Conservation (phyloP, 2,888 invertebrate species). For the Apomyelois bistriatella region DNA sequence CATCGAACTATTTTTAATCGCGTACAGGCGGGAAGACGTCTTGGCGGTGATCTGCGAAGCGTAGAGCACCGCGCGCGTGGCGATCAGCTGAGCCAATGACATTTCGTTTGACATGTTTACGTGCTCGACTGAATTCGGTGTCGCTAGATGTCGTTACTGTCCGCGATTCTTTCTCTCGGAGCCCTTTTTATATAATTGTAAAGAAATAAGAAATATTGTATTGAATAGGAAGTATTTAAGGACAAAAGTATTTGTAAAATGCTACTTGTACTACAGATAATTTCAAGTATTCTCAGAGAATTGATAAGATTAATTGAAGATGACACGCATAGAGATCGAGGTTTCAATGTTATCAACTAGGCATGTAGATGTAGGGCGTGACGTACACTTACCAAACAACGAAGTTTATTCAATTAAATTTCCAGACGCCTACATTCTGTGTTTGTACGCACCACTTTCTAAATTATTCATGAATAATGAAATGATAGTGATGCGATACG, state of each 20-base stretch:
- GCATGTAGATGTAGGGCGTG: slow-evolving; percentile 1
- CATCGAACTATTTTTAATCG: slow-evolving; percentile 73
- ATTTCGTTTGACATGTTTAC: slow-evolving; percentile 74
- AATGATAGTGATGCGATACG: slow-evolving; percentile 30
- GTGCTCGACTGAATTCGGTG: slow-evolving; percentile 38
- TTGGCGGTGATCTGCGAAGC: slow-evolving; percentile 43
- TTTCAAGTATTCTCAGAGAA: neutral
- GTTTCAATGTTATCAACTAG: slow-evolving; percentile 7
- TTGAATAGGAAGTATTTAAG: too few relatives aligned
- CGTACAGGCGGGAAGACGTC: slow-evolving; percentile 50
- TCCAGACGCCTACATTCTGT: slow-evolving; percentile 4
- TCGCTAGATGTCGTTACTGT: slow-evolving; percentile 64
- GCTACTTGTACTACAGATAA: neutral
- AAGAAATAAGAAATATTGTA: too few relatives aligned
- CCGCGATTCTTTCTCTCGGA: slow-evolving; percentile 29
- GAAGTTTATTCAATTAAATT: slow-evolving; percentile 10
- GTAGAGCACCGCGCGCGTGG: slow-evolving; percentile 48
- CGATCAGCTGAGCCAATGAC: slow-evolving; percentile 76
- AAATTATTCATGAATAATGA: slow-evolving; percentile 42
- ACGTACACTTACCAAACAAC: neutral
- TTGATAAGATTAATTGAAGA: slow-evolving; percentile 10
- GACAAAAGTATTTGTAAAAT: neutral
- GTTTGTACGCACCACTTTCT: slow-evolving; percentile 40
- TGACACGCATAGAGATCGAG: slow-evolving; percentile 1
- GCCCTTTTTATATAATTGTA: slow-evolving; percentile 16